Evolutionary conservation across 2,888 invertebrate genomes (phyloP), one percentile per base, ranked within the genome.

Genomic region (Conus canariensis): DNA sequence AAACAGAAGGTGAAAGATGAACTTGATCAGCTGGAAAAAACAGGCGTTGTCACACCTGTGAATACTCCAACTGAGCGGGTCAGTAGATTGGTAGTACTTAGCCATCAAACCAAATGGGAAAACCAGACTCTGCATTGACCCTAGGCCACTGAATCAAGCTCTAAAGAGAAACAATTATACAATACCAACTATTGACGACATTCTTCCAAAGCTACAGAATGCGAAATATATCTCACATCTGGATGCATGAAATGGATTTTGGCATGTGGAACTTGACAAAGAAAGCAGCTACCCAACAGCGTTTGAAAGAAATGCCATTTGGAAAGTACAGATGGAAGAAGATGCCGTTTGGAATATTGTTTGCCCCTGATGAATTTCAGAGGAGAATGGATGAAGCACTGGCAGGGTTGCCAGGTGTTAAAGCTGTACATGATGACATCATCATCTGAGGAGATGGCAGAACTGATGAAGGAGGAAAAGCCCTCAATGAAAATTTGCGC

Each of bases 321-420:
- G 82, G 56, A 12, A 82, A 82, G 56, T 82, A 82, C 82, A 45
- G 82, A 16, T 82, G 82, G 82, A 82, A 82, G 14, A 45, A 19
- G 19, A 82, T 82, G 45, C 82, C 82, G 10, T 82, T 82, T 82
- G 82, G 82, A 82, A 82, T 82, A 7, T 82, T 56, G 3, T 56
- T 56, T 14, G 82, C 82, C 16, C 82, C 82, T 56, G 45, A 82
- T 56, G 56, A 82, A 82, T 82, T 82, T 56, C 82, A 82, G 82
- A 82, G 82, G 8, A 82, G 30, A 22, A 77, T 30, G 77, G 60
- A 64, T 10, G 14, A 8, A 25, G 77, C 77, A 25, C 14, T 77
- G 77, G 77, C 30, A 30, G 82, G 82, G 16, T 16, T 82, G 82
- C 45, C 45, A 82, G 82, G 82, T 56, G 22, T 56, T 14, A 19